Conservation (phyloP, 2,113 vertebrate genomes). For the Agapornis roseicollis region DNA sequence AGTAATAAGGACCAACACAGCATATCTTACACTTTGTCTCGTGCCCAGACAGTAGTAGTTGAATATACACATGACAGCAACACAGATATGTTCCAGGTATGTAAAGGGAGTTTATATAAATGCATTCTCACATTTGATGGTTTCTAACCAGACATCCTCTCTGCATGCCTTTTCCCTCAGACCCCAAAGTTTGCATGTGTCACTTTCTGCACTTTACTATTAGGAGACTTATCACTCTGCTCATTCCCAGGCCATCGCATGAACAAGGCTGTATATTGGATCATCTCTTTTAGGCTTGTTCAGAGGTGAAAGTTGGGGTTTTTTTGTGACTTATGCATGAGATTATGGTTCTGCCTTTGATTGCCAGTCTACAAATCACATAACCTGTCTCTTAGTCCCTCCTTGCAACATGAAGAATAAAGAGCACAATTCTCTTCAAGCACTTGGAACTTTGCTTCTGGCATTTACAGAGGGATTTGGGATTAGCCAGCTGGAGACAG, state of each 20-base stretch:
- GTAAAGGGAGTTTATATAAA: neutral
- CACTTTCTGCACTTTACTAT: neutral
- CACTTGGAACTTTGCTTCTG: neutral
- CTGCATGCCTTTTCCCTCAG: neutral
- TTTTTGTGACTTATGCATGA: neutral
- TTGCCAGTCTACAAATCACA: neutral
- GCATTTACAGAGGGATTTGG: neutral
- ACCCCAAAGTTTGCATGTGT: neutral
- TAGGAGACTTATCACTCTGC: neutral
- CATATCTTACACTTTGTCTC: slow-evolving; percentile 97
- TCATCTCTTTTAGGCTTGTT: neutral
- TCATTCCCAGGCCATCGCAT: neutral
- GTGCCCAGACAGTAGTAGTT: slow-evolving; percentile 96
- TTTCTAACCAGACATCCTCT: neutral
- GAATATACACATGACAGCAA: slow-evolving; percentile 98
- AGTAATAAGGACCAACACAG: slow-evolving; percentile 99
- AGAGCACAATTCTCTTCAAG: neutral
- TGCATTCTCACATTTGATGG: neutral
- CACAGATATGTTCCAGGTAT: slow-evolving; percentile 96
- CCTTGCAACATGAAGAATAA: neutral
- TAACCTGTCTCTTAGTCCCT: neutral
- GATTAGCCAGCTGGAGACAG: neutral
- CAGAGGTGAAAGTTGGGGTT: neutral
- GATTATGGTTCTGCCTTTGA: neutral
- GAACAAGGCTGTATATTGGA: neutral